Percentiles rank a stretch among this genome's conserved stretches.
Evolutionary conservation across 2,797 vertebrate genomes (phyloP).

Genomic region (Cirrhinus mrigala): DNA sequence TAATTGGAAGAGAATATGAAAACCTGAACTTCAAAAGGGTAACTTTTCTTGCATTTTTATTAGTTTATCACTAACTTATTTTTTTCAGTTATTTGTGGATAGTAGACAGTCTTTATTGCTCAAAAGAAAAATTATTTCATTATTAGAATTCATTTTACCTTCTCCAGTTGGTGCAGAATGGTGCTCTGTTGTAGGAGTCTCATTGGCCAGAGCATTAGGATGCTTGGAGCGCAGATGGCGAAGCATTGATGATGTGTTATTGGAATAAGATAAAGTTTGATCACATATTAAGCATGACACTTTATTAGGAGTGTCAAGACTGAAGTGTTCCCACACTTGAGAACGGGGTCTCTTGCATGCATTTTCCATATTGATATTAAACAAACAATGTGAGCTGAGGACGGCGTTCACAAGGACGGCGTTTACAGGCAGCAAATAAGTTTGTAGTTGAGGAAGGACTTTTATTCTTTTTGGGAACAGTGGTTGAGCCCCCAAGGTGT

Average conservation of each 20-base stretch:
- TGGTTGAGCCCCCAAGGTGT: background rate
- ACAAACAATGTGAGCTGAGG: background rate
- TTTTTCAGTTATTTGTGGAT: background rate
- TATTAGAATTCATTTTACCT: background rate
- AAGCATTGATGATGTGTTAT: background rate
- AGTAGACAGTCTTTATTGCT: background rate
- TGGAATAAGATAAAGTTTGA: background rate
- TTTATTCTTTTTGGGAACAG: background rate
- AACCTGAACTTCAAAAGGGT: too few species aligned
- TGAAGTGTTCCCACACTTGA: background rate
- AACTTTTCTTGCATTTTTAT: background rate
- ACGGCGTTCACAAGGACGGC: background rate
- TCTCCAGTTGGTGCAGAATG: background rate
- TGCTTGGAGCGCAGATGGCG: background rate
- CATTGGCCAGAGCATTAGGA: background rate
- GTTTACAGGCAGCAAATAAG: background rate
- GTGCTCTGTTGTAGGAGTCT: background rate
- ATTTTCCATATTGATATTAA: too few species aligned
- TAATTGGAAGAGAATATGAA: too few species aligned
- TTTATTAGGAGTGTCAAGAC: background rate
- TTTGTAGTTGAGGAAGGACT: background rate
- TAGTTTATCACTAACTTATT: background rate
- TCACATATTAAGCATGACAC: background rate
- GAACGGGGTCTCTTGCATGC: background rate
- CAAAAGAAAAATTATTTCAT: background rate